Evolutionary conservation across 2,797 vertebrate species (phyloP).

Genomic region (Enteromius paludinosus): DNA sequence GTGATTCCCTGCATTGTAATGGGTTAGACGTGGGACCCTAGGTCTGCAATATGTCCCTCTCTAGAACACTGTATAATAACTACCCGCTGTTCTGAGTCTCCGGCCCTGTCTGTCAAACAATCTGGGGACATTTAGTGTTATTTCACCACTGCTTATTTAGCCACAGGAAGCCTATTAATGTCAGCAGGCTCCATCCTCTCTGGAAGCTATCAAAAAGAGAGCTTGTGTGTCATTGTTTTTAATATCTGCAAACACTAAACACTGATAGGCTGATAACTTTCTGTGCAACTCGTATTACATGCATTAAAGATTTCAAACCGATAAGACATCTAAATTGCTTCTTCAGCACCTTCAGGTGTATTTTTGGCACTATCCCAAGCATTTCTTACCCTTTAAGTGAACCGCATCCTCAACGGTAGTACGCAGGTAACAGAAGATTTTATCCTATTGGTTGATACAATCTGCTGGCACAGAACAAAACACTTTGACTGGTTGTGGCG

Average conservation of each 20-base stretch:
- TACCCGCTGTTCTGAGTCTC: constrained; percentile 83
- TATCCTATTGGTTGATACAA: constrained; percentile 77
- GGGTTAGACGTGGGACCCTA: constrained; percentile 73
- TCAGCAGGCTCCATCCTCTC: constrained; percentile 81
- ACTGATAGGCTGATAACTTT: constrained; percentile 69
- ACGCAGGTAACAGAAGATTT: constrained; percentile 78
- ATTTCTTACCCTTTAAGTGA: constrained; percentile 83
- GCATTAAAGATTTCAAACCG: constrained; percentile 52
- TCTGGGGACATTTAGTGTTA: constrained; percentile 82
- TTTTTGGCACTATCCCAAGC: constrained; percentile 77
- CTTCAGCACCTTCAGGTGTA: constrained; percentile 58
- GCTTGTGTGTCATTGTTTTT: constrained; percentile 77
- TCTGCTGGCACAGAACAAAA: constrained; percentile 75
- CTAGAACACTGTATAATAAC: constrained; percentile 78
- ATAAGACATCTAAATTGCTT: constrained; percentile 7
- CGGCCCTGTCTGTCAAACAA: constrained; percentile 81
- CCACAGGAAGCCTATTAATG: constrained; percentile 87
- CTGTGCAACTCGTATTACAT: constrained; percentile 3
- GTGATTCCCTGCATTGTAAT: constrained; percentile 66
- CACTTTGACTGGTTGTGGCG: constrained; percentile 71
- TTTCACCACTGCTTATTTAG: constrained; percentile 83
- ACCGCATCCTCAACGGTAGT: constrained; percentile 77
- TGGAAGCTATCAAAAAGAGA: constrained; percentile 74
- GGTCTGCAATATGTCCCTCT: constrained; percentile 77
- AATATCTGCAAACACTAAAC: constrained; percentile 81